Conservation (phyloP, 2,797 vertebrate genomes). For the Paedocypris micromegethes region DNA sequence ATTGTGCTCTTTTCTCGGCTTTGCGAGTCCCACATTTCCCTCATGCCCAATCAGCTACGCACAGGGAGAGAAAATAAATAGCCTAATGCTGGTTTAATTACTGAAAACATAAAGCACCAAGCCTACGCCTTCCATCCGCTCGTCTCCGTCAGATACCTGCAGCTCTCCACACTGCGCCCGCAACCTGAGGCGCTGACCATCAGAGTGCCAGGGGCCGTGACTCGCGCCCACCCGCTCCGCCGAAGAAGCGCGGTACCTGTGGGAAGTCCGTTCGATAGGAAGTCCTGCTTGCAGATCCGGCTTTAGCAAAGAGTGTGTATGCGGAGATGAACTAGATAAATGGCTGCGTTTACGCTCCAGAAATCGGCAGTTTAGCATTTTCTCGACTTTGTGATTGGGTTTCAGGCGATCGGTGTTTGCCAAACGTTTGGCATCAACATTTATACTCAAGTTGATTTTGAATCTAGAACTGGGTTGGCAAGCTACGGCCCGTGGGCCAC, state of each 20-base stretch:
- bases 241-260: conserved; percentile 8
- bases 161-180: conserved; percentile 4
- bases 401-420: no score
- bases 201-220: conserved; percentile 18
- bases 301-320: conserved; percentile 25
- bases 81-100: conserved; percentile 64
- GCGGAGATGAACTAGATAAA: not conserved
- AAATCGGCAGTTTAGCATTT: not conserved
- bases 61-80: conserved; percentile 72
- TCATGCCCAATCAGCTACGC: conserved; percentile 80
- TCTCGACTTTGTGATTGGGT: no score
- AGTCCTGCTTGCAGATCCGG: conserved; percentile 7
- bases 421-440: no score
- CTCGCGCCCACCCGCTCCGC: conserved; percentile 19
- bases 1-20: conserved; percentile 75
- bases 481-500: no score
- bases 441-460: no score
- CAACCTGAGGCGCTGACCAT: conserved; percentile 29
- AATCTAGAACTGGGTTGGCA: no score
- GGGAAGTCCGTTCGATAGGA: conserved; percentile 10
- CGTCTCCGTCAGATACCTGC: conserved; percentile 31
- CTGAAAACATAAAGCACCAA: conserved; percentile 60
- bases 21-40: conserved; percentile 75
- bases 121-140: conserved; percentile 44
- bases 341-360: not conserved